A percentile compares a stretch with the other conserved stretches of the same genome.
These are phyloP conservation scores for Papilio elwesi DNA, from an alignment of 2,888 invertebrate species.

Conservation along the genomic window DNA sequence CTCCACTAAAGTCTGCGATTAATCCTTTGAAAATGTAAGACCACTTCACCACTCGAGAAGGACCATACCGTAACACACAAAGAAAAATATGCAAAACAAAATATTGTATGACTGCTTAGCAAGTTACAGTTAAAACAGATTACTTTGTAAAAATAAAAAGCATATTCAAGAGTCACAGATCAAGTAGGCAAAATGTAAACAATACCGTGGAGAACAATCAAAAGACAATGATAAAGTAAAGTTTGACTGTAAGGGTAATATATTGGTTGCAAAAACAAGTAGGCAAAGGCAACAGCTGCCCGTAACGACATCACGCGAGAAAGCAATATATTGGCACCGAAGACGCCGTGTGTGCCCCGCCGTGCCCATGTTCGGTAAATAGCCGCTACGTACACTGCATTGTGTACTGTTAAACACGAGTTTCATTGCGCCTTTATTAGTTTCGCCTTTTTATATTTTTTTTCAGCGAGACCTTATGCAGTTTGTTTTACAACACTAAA, in stretches of 20 bases:
- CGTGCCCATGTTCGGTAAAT: constrained; percentile 46
- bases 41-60: too few species aligned
- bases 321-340: constrained; percentile 79
- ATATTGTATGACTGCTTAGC: too few species aligned
- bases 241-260: constrained; percentile 68
- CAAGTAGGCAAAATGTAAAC: constrained; percentile 8
- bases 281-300: constrained; percentile 72
- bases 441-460: constrained; percentile 25
- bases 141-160: background rate
- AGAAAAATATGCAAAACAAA: too few species aligned
- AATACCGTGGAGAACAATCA: constrained; percentile 46
- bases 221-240: constrained; percentile 62
- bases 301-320: constrained; percentile 81
- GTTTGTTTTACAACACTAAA: constrained; percentile 28
- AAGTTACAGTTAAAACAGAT: too few species aligned
- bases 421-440: constrained; percentile 37
- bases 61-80: too few species aligned
- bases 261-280: constrained; percentile 71
- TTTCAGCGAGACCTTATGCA: background rate
- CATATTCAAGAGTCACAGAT: background rate
- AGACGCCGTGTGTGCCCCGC: constrained; percentile 70
- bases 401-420: constrained; percentile 34
- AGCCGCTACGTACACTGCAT: constrained; percentile 33
- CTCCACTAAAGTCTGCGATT: too few species aligned
- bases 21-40: too few species aligned